Evolutionary conservation across 2,888 invertebrate species (phyloP).

Genomic region (Pristionchus arcanus): DNA sequence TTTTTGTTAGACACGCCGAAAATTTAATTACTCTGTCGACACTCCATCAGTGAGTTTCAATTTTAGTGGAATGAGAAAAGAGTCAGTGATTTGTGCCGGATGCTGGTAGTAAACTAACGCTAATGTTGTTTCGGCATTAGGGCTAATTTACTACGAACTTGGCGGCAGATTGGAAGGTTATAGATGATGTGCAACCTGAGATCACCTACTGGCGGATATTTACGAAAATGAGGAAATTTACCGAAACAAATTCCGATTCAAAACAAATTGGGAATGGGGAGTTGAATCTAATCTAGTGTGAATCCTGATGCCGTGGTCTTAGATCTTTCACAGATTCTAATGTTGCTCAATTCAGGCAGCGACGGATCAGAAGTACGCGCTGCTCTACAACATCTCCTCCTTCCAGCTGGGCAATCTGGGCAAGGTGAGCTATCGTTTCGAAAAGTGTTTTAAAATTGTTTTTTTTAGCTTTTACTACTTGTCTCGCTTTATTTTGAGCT

Average conservation of each 20-base stretch:
- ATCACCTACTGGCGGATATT: conserved; percentile 45
- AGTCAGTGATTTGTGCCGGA: background rate
- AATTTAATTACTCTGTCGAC: too few species aligned
- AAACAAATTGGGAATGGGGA: too few species aligned
- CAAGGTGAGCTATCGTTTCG: conserved; percentile 60
- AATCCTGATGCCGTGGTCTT: too few species aligned
- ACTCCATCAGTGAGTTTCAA: too few species aligned
- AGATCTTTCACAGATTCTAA: too few species aligned
- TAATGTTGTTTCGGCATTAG: background rate
- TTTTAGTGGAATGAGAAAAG: background rate
- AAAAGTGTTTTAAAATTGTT: too few species aligned
- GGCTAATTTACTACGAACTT: conserved; percentile 44
- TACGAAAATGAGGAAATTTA: too few species aligned
- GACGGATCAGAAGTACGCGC: conserved; percentile 79
- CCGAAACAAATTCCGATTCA: too few species aligned
- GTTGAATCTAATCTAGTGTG: too few species aligned
- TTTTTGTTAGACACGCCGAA: too few species aligned
- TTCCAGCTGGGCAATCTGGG: conserved; percentile 78
- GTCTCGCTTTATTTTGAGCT: too few species aligned
- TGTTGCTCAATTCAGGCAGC: conserved; percentile 65
- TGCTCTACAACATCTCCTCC: conserved; percentile 78
- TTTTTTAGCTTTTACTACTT: too few species aligned
- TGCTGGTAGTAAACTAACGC: background rate
- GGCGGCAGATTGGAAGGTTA: conserved; percentile 35
- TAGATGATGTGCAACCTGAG: conserved; percentile 58